Evolutionary conservation across 2,888 invertebrate species (phyloP).

Genomic region (Gandaritis pyraliata): DNA sequence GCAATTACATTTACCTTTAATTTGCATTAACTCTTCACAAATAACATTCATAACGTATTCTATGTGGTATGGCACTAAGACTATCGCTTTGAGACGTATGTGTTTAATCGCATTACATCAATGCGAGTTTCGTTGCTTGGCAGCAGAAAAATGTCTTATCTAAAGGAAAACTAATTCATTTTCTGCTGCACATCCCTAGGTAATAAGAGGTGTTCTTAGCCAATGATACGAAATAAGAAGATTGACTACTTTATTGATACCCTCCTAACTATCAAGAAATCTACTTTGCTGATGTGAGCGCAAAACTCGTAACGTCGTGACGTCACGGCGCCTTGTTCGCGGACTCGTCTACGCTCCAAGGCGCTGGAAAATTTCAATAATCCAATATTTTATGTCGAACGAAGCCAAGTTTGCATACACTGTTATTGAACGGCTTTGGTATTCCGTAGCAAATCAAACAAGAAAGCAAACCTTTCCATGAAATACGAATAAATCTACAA

Average conservation of each 20-base stretch:
- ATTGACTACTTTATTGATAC: background rate
- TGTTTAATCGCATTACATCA: too few species aligned
- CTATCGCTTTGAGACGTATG: too few species aligned
- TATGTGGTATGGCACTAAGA: too few species aligned
- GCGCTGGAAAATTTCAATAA: constrained; percentile 69
- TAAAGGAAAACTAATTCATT: too few species aligned
- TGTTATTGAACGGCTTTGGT: constrained; percentile 60
- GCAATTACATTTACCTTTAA: too few species aligned
- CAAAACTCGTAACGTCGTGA: constrained; percentile 37
- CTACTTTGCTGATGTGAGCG: constrained; percentile 50
- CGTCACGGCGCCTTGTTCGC: constrained; percentile 44
- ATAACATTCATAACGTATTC: too few species aligned
- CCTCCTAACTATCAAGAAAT: constrained; percentile 4
- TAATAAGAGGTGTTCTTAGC: background rate
- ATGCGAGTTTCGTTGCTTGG: too few species aligned
- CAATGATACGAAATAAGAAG: background rate
- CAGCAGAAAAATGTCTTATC: too few species aligned
- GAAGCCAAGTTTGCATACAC: constrained; percentile 57
- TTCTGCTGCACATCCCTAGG: too few species aligned
- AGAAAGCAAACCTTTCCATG: background rate
- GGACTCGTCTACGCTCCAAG: constrained; percentile 50
- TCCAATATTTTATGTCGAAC: constrained; percentile 59
- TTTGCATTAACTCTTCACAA: too few species aligned
- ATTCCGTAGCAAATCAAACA: constrained; percentile 47
- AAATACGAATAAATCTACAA: background rate